A percentile compares a stretch with the other conserved stretches of the same genome.
phyloP scores from a whole-genome alignment of 2,888 invertebrate genomes.

The Ophion obscuratus region DNA sequence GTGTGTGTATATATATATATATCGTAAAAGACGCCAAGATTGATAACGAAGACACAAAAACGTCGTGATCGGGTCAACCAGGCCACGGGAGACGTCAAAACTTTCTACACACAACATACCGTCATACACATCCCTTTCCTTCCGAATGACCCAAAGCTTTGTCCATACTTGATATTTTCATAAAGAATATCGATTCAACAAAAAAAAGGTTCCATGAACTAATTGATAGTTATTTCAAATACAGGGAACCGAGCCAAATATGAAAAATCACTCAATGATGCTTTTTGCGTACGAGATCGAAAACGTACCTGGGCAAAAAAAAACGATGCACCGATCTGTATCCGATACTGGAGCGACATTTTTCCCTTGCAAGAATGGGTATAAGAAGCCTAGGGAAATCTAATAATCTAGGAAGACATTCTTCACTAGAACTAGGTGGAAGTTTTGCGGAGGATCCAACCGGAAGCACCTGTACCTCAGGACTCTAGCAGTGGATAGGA shows the following conservation, averaged over 20 bases:
- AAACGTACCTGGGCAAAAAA: not conserved
- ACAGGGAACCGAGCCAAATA: not conserved
- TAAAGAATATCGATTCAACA: not conserved
- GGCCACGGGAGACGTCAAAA: constrained; percentile 38
- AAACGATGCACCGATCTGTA: not conserved
- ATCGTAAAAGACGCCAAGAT: constrained; percentile 23
- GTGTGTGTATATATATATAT: no score
- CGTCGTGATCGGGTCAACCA: constrained; percentile 41
- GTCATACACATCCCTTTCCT: not conserved
- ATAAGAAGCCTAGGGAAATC: not conserved
- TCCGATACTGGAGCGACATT: not conserved
- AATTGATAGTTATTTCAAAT: not conserved
- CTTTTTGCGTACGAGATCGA: not conserved
- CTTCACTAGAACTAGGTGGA: not conserved
- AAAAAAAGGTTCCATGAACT: not conserved
- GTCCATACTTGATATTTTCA: not conserved
- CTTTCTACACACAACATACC: constrained; percentile 1
- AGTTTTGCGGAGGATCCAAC: not conserved
- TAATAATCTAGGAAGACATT: not conserved
- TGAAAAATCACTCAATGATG: not conserved
- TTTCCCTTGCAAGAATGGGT: not conserved
- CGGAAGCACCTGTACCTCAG: not conserved
- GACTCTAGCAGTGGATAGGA: not conserved
- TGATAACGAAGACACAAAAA: constrained; percentile 44
- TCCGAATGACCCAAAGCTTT: not conserved